A percentile compares a stretch with the other conserved stretches of the same genome.
Conservation (phyloP, 2,113 vertebrate genomes). For the Capreolus pygargus region DNA sequence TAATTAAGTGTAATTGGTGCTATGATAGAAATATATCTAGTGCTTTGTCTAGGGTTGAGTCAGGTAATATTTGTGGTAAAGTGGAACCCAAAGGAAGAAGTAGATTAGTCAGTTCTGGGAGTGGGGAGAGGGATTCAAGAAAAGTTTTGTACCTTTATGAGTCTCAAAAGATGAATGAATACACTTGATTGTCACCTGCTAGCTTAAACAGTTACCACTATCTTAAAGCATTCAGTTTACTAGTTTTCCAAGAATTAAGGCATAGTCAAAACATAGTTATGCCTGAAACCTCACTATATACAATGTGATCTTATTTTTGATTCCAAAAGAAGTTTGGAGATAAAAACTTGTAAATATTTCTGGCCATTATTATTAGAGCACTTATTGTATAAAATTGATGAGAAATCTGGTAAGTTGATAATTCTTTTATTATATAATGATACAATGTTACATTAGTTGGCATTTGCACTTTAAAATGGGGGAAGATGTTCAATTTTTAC, state of each 20-base stretch:
- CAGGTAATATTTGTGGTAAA: not conserved
- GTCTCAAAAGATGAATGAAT: slow-evolving; percentile 30
- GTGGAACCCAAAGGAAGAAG: not conserved
- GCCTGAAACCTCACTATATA: not conserved
- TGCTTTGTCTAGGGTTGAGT: not conserved
- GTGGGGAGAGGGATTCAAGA: not conserved
- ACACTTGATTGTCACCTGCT: not conserved
- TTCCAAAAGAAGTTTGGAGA: slow-evolving; percentile 23
- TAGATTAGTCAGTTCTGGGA: not conserved
- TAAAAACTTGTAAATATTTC: not conserved
- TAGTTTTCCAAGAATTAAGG: slow-evolving; percentile 23
- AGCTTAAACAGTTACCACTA: not conserved
- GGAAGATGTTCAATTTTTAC: not conserved
- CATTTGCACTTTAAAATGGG: not conserved
- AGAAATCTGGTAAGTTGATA: not conserved
- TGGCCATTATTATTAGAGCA: not conserved
- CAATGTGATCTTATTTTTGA: not conserved
- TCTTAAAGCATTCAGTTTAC: not conserved
- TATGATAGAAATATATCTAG: not conserved
- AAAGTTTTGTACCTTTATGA: not conserved
- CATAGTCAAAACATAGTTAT: not conserved
- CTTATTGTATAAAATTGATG: not conserved
- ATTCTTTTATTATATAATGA: not conserved
- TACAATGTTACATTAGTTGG: not conserved
- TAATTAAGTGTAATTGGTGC: not conserved